phyloP scores from a whole-genome alignment of 64 coral and sea anemone species.

The Astreopora myriophthalma region DNA sequence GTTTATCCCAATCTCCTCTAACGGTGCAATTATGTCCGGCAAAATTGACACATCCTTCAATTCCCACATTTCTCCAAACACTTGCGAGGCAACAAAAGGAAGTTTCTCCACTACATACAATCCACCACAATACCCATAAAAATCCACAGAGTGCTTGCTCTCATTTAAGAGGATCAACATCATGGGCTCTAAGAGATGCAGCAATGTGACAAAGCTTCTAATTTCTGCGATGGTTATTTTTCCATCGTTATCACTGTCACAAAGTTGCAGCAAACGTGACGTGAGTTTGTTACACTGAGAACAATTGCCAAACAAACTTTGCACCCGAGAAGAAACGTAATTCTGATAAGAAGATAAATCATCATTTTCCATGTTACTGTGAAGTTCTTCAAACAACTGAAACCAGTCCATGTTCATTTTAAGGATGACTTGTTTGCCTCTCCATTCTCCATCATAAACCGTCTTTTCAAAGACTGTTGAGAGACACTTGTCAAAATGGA shows the following conservation, averaged over 20 bases:
- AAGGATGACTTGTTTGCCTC: conserved; percentile 50
- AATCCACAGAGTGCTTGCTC: conserved; percentile 68
- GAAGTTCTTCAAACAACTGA: background rate
- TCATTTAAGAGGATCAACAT: conserved; percentile 68
- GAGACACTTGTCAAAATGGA: conserved; percentile 41
- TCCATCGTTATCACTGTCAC: conserved; percentile 63
- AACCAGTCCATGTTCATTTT: conserved; percentile 33
- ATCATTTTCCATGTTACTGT: background rate
- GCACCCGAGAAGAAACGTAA: background rate
- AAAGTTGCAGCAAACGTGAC: conserved; percentile 11
- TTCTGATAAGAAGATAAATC: background rate
- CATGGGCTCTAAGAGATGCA: conserved; percentile 63
- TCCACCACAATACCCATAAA: conserved; percentile 84
- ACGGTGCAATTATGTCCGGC: conserved; percentile 59
- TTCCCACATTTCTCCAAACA: conserved; percentile 42
- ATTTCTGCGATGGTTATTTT: conserved; percentile 30
- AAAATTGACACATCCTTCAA: conserved; percentile 65
- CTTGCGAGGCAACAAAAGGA: conserved; percentile 32
- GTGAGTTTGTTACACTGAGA: conserved; percentile 34
- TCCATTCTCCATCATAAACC: conserved; percentile 71
- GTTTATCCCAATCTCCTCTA: conserved; percentile 49
- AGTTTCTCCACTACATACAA: conserved; percentile 81
- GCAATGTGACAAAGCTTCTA: conserved; percentile 51
- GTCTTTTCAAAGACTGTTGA: conserved; percentile 55
- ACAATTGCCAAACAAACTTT: conserved; percentile 73